Conservation (phyloP, 2,797 vertebrate genomes). For the Coracias cyanogaster region DNA sequence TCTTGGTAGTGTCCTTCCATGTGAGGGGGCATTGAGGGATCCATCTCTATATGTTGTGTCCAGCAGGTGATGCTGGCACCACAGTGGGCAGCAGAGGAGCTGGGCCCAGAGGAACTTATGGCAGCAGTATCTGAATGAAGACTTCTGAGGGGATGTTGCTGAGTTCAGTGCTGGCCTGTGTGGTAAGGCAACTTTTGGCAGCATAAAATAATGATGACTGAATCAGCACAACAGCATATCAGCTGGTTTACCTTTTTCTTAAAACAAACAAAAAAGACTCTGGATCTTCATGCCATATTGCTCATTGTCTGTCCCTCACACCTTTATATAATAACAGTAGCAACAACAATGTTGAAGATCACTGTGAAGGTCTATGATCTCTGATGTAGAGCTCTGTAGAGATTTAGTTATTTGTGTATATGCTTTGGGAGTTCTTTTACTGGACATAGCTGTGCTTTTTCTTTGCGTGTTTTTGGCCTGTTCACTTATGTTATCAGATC, state of each 20-base stretch:
- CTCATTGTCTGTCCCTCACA: not conserved
- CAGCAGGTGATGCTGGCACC: too few species aligned
- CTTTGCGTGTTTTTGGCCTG: not conserved
- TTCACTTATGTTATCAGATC: not conserved
- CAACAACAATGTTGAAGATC: not conserved
- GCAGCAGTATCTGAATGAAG: too few species aligned
- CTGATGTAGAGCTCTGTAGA: not conserved
- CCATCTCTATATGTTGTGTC: too few species aligned
- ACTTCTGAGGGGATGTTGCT: too few species aligned
- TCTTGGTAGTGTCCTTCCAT: too few species aligned
- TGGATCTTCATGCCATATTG: not conserved
- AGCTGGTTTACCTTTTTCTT: not conserved
- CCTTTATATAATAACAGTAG: not conserved
- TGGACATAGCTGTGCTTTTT: not conserved
- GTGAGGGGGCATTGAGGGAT: too few species aligned
- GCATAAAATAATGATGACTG: too few species aligned
- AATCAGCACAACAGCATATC: not conserved
- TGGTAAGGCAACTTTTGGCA: too few species aligned
- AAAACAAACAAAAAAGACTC: not conserved
- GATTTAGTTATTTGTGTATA: not conserved
- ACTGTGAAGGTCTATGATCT: not conserved
- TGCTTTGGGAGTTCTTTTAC: not conserved
- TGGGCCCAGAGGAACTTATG: too few species aligned
- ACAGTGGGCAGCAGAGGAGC: too few species aligned
- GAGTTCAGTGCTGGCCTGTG: too few species aligned